Evolutionary conservation across 2,888 invertebrate species (phyloP).

Genomic region (Macroteleia sp.): DNA sequence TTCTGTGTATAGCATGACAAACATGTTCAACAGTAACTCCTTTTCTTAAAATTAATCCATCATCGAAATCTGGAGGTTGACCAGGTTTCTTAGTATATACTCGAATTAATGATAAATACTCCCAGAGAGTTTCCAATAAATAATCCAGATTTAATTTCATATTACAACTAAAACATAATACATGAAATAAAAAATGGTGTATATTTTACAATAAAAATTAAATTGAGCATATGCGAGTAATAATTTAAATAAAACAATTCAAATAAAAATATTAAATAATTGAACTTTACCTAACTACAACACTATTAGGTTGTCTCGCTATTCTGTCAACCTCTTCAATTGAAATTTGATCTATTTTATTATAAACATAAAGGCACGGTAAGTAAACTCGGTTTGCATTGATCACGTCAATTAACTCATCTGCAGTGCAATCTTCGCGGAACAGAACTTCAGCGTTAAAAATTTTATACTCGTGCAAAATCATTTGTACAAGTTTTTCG

Average conservation of each 20-base stretch:
- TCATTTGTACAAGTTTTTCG: slow-evolving; percentile 98
- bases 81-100: slow-evolving; percentile 99
- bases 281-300: slow-evolving; percentile 97
- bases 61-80: slow-evolving; percentile 97
- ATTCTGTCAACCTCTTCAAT: slow-evolving; percentile 99
- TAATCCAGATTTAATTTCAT: slow-evolving; percentile 99
- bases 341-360: slow-evolving; percentile 99
- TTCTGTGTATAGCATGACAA: slow-evolving; percentile 98
- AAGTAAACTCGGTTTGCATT: slow-evolving; percentile 92
- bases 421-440: slow-evolving; percentile 96
- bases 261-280: too few relatives aligned
- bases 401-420: slow-evolving; percentile 99
- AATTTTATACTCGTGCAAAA: slow-evolving; percentile 99
- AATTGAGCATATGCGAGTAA: too few relatives aligned
- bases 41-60: slow-evolving; percentile 95
- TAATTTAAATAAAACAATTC: too few relatives aligned
- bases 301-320: slow-evolving; percentile 93
- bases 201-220: too few relatives aligned
- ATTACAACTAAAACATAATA: slow-evolving; percentile 91
- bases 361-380: slow-evolving; percentile 99
- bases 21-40: slow-evolving; percentile 98
- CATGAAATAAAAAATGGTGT: slow-evolving; percentile 7
- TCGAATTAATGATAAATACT: slow-evolving; percentile 95
- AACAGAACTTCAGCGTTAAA: slow-evolving; percentile 97
- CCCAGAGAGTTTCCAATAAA: slow-evolving; percentile 96